A percentile compares a stretch with the other conserved stretches of the same genome.
Evolutionary conservation across 2,888 invertebrate genomes (phyloP).

Genomic region (Dasypogon diadema): DNA sequence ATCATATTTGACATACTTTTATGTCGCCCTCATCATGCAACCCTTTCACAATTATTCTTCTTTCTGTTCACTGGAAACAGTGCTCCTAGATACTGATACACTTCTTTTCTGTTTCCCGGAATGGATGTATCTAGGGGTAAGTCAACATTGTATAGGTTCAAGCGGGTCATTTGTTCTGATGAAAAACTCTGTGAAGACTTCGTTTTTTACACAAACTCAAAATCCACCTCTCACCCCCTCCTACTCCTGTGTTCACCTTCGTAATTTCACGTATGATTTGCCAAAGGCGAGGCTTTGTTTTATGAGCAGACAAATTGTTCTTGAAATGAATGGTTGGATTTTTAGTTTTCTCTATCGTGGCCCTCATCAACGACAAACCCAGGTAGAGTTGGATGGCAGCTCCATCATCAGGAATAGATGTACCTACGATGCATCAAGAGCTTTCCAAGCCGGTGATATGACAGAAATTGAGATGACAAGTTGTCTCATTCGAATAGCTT

Average conservation of each 20-base stretch:
- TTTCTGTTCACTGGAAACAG: constrained; percentile 21
- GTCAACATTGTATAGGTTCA: constrained; percentile 50
- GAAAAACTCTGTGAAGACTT: constrained; percentile 48
- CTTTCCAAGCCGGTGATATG: not conserved
- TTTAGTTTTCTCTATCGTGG: constrained; percentile 50
- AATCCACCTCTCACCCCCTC: constrained; percentile 21
- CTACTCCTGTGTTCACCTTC: not conserved
- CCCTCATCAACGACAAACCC: constrained; percentile 35
- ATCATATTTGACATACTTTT: constrained; percentile 51
- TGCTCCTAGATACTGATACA: constrained; percentile 37
- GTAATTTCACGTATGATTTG: constrained; percentile 56
- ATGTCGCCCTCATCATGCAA: constrained; percentile 49
- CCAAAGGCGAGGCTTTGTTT: constrained; percentile 56
- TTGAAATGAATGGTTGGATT: constrained; percentile 55
- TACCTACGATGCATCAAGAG: not conserved
- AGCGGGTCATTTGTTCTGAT: constrained; percentile 51
- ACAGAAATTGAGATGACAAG: constrained; percentile 8
- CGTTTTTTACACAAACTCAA: constrained; percentile 24
- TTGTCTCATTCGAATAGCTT: not conserved
- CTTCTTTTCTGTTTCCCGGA: constrained; percentile 1
- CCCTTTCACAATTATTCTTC: constrained; percentile 46
- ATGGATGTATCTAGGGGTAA: constrained; percentile 49
- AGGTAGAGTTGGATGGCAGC: constrained; percentile 17
- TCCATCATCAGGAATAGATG: constrained; percentile 21
- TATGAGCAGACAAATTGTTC: constrained; percentile 55